Evolutionary conservation across 2,888 invertebrate genomes (phyloP), one percentile per base, ranked within the genome.

Genomic region (Tanypteryx hageni): DNA sequence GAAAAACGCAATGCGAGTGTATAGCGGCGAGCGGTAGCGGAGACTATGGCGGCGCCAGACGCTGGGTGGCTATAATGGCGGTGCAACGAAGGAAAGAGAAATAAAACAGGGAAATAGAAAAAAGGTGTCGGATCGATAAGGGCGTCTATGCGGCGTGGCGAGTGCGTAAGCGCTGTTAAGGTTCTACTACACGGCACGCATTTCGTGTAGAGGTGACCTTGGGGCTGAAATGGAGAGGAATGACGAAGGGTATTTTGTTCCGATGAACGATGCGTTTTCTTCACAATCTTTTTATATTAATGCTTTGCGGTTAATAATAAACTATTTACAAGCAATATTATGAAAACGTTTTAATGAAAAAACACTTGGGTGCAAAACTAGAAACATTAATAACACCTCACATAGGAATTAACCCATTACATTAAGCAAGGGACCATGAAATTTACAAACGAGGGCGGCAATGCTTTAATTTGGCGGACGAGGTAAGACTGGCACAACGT

Each of bases 191-290:
- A 27, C 76, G 22, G 27, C 22, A 76, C 76, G 76, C 76, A 76
- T 18, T 76, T 27, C 22, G 76, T 22, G 76, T 14, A 76, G 76
- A 76, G 76, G 76, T 76, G 76, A 76, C 76, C 76, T 76, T 76
- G 22, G 76, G 44, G 27, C 16, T 22, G 76, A 76, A 76, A 76
- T 27, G 22, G 76, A 22, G 76, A 76, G 22, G 22, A 27, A 27
- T 27, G 76, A 76, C 18, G 22, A 27, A 76, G 76, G 44, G 44
- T n/a, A 76, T 76, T 22, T 76, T 27, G 76, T 27, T 27, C 76
- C 76, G 22, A 76, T 27, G 27, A 44, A 76, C 76, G 22, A 44
- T 44, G 44, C 44, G 44, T 5, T 3, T 44, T 44, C 1, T 44
- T 5, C 5, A 3, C 44, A 1, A 44, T 44, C 44, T 44, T 44